These are phyloP conservation scores for Diuraphis noxia DNA, from an alignment of 1,140 invertebrate species.

Conservation along the genomic window DNA sequence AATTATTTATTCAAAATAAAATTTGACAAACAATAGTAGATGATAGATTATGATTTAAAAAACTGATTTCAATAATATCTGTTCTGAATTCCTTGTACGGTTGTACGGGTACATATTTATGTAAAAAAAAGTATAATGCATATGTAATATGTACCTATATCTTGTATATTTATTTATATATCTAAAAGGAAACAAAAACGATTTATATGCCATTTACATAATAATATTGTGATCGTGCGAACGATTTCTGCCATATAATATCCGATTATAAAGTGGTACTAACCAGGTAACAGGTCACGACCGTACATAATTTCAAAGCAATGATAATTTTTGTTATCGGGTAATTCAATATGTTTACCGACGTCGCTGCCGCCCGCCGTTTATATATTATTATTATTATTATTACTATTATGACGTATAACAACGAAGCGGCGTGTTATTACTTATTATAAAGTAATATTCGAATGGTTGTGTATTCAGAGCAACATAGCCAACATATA, in stretches of 20 bases:
- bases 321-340: neutral
- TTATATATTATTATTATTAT: neutral
- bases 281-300: conserved; percentile 35
- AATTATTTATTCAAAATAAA: conserved; percentile 11
- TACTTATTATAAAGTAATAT: neutral
- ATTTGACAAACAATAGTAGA: neutral
- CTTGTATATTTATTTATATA: neutral
- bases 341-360: neutral
- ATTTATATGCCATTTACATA: neutral
- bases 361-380: neutral
- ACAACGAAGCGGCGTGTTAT: neutral
- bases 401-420: no score
- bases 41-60: conserved; percentile 2
- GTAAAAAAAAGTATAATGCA: neutral
- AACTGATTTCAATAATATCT: neutral
- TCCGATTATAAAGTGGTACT: neutral
- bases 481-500: neutral
- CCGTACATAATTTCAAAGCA: conserved; percentile 4
- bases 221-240: neutral
- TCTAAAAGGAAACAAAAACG: conserved; percentile 4
- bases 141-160: neutral
- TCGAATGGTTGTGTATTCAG: neutral
- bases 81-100: neutral
- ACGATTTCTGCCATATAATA: neutral
- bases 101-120: neutral